Percentiles rank a stretch among this genome's conserved stretches.
Evolutionary conservation across 2,888 invertebrate species (phyloP).

Genomic region (Colostygia pectinataria): DNA sequence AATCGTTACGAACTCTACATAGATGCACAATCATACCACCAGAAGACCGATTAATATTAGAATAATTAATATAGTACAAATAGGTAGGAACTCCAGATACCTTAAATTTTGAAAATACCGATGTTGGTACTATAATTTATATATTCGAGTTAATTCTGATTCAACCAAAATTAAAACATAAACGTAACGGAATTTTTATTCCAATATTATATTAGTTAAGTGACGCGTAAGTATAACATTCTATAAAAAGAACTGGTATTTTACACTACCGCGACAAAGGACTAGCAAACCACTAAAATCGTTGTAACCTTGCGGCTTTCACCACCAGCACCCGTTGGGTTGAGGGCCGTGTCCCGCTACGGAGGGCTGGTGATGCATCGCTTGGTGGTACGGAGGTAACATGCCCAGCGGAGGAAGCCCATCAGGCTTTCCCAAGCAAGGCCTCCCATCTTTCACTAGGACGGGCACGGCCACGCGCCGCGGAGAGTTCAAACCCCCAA

Average conservation of each 20-base stretch:
- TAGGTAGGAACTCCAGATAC: slow-evolving; percentile 76
- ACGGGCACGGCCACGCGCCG: slow-evolving; percentile 97
- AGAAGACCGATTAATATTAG: slow-evolving; percentile 18
- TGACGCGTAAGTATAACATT: slow-evolving; percentile 19
- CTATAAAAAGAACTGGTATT: background rate
- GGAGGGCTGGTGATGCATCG: slow-evolving; percentile 70
- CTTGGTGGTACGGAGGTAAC: slow-evolving; percentile 78
- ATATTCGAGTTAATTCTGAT: slow-evolving; percentile 67
- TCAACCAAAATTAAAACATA: slow-evolving; percentile 38
- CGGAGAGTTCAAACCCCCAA: slow-evolving; percentile 90
- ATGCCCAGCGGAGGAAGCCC: slow-evolving; percentile 77
- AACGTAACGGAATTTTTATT: slow-evolving; percentile 27
- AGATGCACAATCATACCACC: slow-evolving; percentile 26
- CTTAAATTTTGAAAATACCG: slow-evolving; percentile 63
- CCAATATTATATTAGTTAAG: slow-evolving; percentile 24
- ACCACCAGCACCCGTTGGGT: slow-evolving; percentile 83
- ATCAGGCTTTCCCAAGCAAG: slow-evolving; percentile 87
- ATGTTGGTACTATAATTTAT: slow-evolving; percentile 31
- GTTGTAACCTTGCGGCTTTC: slow-evolving; percentile 8
- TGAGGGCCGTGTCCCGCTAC: slow-evolving; percentile 65
- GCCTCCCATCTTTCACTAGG: slow-evolving; percentile 96
- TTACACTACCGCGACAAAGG: slow-evolving; percentile 36
- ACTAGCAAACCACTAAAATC: slow-evolving; percentile 64
- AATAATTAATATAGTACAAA: slow-evolving; percentile 44
- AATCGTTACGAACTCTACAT: slow-evolving; percentile 11